These are phyloP conservation scores for Ptychochromis oligacanthus DNA, from an alignment of 2,113 vertebrate genomes.

Conservation along the genomic window DNA sequence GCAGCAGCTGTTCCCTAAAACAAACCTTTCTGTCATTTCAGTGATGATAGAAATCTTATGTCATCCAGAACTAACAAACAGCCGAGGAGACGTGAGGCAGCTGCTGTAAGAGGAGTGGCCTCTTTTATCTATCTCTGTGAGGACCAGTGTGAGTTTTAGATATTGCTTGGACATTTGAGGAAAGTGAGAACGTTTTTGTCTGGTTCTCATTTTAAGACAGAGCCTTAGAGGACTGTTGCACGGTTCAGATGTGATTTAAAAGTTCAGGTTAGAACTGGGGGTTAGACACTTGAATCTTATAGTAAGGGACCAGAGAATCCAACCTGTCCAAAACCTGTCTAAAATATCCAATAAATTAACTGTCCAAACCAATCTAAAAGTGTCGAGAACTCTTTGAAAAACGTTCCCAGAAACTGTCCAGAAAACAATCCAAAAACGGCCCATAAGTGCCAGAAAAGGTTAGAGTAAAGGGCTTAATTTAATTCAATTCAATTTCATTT, in stretches of 20 bases:
- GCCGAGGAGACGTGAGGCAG: neutral
- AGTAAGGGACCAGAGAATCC: neutral
- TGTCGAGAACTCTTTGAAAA: no score
- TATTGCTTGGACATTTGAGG: neutral
- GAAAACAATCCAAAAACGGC: no score
- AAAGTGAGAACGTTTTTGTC: neutral
- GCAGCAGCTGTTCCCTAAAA: neutral
- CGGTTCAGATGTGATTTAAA: neutral
- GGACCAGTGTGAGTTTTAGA: neutral
- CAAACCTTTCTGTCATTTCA: neutral
- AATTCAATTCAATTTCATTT: no score
- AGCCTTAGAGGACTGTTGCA: fast-evolving
- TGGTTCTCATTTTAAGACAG: no score
- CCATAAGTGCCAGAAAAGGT: no score
- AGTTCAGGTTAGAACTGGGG: no score
- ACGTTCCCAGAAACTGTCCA: no score
- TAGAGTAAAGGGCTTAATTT: no score
- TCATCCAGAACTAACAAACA: neutral
- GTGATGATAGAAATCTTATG: neutral
- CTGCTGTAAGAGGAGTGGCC: neutral
- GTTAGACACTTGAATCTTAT: neutral
- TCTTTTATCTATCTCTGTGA: neutral
- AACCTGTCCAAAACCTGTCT: neutral
- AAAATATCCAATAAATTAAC: neutral
- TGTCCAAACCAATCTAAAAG: neutral